phyloP scores from a whole-genome alignment of 2,113 vertebrate genomes.

The Actenoides lindsayi region DNA sequence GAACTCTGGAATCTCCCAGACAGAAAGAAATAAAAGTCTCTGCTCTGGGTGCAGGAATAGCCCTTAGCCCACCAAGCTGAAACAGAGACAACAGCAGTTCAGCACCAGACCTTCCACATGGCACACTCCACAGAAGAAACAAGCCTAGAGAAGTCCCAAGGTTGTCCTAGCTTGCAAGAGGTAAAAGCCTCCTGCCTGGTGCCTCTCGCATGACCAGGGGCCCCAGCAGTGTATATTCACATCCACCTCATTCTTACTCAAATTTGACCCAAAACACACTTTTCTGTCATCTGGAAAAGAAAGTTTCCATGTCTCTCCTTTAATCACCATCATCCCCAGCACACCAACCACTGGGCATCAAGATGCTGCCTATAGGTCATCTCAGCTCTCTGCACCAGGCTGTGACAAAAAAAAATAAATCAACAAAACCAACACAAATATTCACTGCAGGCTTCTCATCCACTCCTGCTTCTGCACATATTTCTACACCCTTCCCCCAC shows the following conservation, averaged over 20 bases:
- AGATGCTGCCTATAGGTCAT: neutral
- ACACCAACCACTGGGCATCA: neutral
- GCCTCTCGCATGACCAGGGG: neutral
- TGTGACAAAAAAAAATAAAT: neutral
- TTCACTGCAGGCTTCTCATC: neutral
- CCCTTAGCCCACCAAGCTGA: neutral
- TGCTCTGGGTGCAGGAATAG: neutral
- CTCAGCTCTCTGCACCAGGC: neutral
- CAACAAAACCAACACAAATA: neutral
- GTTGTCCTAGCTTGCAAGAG: neutral
- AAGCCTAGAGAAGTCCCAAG: neutral
- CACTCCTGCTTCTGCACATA: neutral
- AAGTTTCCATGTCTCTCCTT: neutral
- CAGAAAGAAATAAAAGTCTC: neutral
- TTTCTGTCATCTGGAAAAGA: neutral
- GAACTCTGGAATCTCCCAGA: neutral
- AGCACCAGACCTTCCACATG: neutral
- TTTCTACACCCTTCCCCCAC: neutral
- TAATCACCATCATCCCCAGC: neutral
- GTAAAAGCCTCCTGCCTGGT: neutral
- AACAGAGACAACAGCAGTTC: neutral
- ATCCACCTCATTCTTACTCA: neutral
- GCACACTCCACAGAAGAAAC: neutral
- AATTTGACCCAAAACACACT: neutral
- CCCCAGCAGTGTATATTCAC: neutral